These are phyloP conservation scores for Patella depressa DNA, from an alignment of 2,888 invertebrate genomes.

Conservation along the genomic window DNA sequence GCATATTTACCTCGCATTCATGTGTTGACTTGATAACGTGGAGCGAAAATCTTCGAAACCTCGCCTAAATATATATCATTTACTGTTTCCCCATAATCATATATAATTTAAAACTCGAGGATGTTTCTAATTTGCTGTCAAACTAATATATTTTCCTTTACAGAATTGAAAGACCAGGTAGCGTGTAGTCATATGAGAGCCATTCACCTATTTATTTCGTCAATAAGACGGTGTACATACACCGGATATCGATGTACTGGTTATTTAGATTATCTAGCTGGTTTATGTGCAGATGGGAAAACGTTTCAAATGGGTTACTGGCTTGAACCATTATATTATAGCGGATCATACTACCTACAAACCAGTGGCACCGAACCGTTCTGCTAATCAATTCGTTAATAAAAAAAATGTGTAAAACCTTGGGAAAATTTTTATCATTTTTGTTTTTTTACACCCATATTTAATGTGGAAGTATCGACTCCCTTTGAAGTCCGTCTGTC, in stretches of 20 bases:
- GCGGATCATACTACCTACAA: background rate
- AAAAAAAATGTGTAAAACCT: too few relatives aligned
- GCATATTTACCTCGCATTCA: too few relatives aligned
- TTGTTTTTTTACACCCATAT: too few relatives aligned
- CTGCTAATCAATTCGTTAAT: too few relatives aligned
- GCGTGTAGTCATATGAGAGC: slow-evolving; percentile 6
- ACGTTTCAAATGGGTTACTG: background rate
- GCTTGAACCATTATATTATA: background rate
- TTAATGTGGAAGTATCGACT: too few relatives aligned
- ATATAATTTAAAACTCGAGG: too few relatives aligned
- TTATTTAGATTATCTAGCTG: background rate
- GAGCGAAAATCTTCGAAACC: too few relatives aligned
- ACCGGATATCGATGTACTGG: background rate
- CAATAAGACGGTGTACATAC: background rate
- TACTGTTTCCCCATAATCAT: too few relatives aligned
- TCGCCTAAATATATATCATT: too few relatives aligned
- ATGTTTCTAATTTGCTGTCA: background rate
- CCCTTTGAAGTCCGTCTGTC: too few relatives aligned
- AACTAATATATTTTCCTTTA: background rate
- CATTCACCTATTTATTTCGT: background rate
- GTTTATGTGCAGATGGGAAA: background rate
- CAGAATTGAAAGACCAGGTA: background rate
- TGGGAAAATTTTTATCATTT: too few relatives aligned
- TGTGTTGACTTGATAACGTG: too few relatives aligned
- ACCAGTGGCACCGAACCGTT: background rate